Conservation (phyloP, 2,797 vertebrate genomes). For the Lepidocolaptes lacrymiger region DNA sequence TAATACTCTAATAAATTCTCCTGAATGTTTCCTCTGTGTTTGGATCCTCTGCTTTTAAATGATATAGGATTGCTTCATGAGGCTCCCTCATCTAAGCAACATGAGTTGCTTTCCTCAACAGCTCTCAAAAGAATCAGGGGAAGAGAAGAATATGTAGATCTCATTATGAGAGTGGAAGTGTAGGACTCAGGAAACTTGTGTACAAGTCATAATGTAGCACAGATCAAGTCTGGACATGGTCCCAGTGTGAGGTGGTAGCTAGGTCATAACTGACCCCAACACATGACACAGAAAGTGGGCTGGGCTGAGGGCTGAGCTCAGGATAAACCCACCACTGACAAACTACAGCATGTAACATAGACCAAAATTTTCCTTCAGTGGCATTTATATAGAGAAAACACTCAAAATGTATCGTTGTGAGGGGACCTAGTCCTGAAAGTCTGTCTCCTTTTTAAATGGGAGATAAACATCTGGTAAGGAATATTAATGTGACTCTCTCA, state of each 20-base stretch:
- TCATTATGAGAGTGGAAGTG: neutral
- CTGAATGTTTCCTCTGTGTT: neutral
- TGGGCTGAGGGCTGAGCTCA: neutral
- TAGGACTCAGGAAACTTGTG: neutral
- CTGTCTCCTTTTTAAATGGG: neutral
- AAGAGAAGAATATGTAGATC: fast-evolving
- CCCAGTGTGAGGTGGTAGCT: neutral
- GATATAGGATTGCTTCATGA: neutral
- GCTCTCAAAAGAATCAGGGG: neutral
- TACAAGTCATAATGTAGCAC: neutral
- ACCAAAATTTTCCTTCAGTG: neutral
- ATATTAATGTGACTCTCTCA: neutral
- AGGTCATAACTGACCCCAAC: neutral
- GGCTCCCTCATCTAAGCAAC: neutral
- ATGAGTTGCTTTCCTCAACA: neutral
- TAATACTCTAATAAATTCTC: neutral
- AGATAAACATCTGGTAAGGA: neutral
- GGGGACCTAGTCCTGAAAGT: neutral
- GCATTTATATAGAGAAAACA: neutral
- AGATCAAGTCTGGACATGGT: neutral
- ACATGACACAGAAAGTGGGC: fast-evolving
- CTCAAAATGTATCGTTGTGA: neutral
- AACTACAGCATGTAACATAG: neutral
- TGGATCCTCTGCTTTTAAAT: neutral
- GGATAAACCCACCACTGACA: neutral